These are phyloP conservation scores for Malurus cyaneus DNA, from an alignment of 2,113 vertebrate genomes.

Conservation along the genomic window DNA sequence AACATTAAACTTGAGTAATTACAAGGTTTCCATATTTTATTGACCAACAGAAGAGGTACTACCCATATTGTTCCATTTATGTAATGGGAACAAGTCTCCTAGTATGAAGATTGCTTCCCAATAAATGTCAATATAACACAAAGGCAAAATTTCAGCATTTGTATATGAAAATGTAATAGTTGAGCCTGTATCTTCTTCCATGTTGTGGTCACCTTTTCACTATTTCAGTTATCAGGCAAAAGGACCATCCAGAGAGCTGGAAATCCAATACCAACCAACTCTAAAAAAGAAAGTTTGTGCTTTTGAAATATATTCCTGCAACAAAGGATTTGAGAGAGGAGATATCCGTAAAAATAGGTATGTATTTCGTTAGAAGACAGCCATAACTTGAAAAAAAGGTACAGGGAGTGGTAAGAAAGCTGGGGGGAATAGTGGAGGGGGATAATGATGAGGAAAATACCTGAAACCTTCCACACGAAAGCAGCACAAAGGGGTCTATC, in stretches of 20 bases:
- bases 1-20: not conserved
- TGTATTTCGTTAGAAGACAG: not conserved
- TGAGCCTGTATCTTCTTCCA: not conserved
- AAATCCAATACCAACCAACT: not conserved
- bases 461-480: not conserved
- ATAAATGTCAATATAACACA: not conserved
- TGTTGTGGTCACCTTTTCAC: not conserved
- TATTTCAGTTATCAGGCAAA: not conserved
- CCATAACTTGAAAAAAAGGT: not conserved
- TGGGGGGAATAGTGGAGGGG: not conserved
- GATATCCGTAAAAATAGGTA: not conserved
- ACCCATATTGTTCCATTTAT: not conserved
- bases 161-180: not conserved
- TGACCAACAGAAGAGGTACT: not conserved
- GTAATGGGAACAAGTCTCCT: not conserved
- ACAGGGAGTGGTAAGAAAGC: not conserved
- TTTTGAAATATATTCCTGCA: not conserved
- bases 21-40: not conserved
- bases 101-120: not conserved
- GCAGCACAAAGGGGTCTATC: not conserved
- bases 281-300: not conserved
- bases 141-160: not conserved
- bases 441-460: not conserved
- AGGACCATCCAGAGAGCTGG: not conserved
- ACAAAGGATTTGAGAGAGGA: not conserved